A percentile compares a stretch with the other conserved stretches of the same genome.
phyloP scores from a whole-genome alignment of 2,888 invertebrate species.

The Yponomeuta cagnagella region DNA sequence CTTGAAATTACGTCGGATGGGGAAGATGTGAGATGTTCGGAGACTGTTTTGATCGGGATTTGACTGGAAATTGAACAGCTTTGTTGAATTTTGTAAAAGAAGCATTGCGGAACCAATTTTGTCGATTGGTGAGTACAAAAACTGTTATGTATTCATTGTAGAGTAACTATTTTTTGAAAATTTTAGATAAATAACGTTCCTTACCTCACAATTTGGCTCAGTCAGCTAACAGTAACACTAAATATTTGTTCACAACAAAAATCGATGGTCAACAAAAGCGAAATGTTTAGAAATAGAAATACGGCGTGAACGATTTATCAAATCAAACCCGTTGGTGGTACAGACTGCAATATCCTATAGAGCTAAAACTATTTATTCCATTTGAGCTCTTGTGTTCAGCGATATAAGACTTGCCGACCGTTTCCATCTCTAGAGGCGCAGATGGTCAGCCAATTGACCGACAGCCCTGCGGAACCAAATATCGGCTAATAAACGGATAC shows the following conservation, averaged over 20 bases:
- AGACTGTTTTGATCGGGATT: neutral
- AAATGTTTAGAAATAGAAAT: neutral
- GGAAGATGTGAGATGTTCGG: neutral
- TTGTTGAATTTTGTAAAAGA: too few species aligned
- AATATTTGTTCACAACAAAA: slow-evolving; percentile 1
- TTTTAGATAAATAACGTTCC: neutral
- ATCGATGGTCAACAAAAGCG: neutral
- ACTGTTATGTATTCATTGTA: too few species aligned
- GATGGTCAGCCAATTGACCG: slow-evolving; percentile 68
- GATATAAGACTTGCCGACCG: neutral
- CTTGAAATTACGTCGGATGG: neutral
- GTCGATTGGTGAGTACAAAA: too few species aligned
- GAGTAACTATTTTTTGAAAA: neutral
- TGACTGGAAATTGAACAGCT: neutral
- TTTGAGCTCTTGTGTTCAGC: neutral
- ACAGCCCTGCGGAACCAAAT: slow-evolving; percentile 44
- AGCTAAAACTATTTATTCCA: neutral
- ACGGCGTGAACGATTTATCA: slow-evolving; percentile 3
- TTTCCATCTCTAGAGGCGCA: slow-evolving; percentile 34
- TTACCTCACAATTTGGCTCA: neutral
- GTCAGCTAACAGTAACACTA: neutral
- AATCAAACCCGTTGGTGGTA: neutral
- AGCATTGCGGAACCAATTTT: too few species aligned
- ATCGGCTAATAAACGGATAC: slow-evolving; percentile 53
- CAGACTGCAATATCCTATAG: neutral